Percentiles rank a stretch among this genome's conserved stretches.
Conservation (phyloP, 2,888 invertebrate species). For the Poecilobothrus nobilitatus region DNA sequence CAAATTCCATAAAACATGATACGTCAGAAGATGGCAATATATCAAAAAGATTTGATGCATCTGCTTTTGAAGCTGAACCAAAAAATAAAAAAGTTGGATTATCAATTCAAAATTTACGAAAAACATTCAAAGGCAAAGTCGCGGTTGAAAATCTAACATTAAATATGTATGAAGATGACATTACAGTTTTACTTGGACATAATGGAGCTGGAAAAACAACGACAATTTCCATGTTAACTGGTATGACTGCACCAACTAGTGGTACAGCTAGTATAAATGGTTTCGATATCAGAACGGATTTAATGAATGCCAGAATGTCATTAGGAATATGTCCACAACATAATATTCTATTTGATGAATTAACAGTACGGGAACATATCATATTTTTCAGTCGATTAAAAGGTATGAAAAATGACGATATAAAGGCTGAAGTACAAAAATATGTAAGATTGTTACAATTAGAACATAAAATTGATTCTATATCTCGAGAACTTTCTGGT, state of each 20-base stretch:
- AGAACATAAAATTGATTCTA: conserved; percentile 50
- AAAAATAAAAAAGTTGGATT: conserved; percentile 45
- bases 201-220: conserved; percentile 88
- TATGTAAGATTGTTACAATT: conserved; percentile 55
- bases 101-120: conserved; percentile 53
- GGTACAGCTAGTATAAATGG: conserved; percentile 66
- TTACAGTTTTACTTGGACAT: conserved; percentile 75
- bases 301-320: conserved; percentile 56
- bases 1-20: conserved; percentile 18
- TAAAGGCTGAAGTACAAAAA: conserved; percentile 50
- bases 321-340: conserved; percentile 80
- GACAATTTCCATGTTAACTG: conserved; percentile 87
- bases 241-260: conserved; percentile 56
- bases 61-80: conserved; percentile 42
- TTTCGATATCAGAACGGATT: conserved; percentile 58
- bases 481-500: conserved; percentile 52
- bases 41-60: neutral
- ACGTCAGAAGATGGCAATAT: conserved; percentile 23
- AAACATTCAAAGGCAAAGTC: conserved; percentile 50
- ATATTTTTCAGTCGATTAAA: conserved; percentile 71
- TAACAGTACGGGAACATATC: conserved; percentile 75
- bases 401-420: conserved; percentile 48
- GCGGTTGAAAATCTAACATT: conserved; percentile 63
- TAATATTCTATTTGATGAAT: conserved; percentile 72
- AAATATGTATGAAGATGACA: conserved; percentile 81